Base-by-base conservation (phyloP, 1,140 invertebrate species). In the Zaprionus taronus region DNA sequence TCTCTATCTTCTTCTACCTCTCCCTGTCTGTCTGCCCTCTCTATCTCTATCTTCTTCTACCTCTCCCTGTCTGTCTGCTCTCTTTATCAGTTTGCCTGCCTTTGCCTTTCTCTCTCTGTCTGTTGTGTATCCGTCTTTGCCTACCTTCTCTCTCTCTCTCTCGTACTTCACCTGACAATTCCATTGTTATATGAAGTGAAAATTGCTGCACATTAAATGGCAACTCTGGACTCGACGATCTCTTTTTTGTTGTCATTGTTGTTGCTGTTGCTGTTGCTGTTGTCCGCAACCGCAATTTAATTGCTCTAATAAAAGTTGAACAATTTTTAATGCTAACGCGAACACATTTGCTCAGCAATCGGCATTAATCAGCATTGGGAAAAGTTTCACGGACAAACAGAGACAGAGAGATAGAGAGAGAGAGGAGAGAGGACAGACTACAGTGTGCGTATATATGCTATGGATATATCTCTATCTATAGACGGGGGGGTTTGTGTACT, bases 301-400 rank as follows among this genome's bases (percentile, higher is more conserved):
- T 89, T 89, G 84, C 68, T 79, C 84, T 79, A 89, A 87, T 87
- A 89, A 87, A 89, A 87, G 84, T 89, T 81, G 57, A 77, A 69
- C 63, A 83, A 82, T 83, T 90, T 70, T 86, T 89, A 90, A 89
- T 89, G 84, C 81, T 90, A 89, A 84, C 83, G 85, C 81, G 84
- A 72, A 90, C 85, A 89, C 84, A 89, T 89, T 89, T 89, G 85
- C 69, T 44, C 70, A 55, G 71, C 84, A 70, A 84, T 84, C 78
- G 64, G 78, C 84, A 89, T 89, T 89, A 90, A 89, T 89, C 84
- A 89, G 85, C 81, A 86, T 83, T 80, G 70, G 72, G 72, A 65
- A 67, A 60, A 72, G 36, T 61, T 51, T 20, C 55, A 17, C 36
- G 58, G 61, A 74, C 24, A 70, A 24, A 70, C 61, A 70, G 20